Evolutionary conservation across 2,888 invertebrate genomes (phyloP), one percentile per base, ranked within the genome.

Genomic region (Anoplius nigerrimus): DNA sequence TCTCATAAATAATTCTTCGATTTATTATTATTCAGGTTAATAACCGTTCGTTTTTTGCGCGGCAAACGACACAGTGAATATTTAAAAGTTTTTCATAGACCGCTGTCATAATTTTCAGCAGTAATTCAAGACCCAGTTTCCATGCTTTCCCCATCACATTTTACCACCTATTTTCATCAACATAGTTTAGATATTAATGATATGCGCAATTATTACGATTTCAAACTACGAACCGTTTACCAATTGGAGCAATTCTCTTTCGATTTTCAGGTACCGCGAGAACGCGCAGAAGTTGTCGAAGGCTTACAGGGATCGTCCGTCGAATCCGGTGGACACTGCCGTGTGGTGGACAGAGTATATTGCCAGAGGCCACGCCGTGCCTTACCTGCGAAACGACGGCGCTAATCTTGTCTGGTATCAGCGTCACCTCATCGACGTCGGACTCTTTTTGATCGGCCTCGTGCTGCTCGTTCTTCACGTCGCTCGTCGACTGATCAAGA

Each of bases 281-380:
- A 91, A 90, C 54, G 90, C 91, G 21, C 76, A 89, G 71, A 88
- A 84, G 73, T 80, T 92, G 61, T 90, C 90, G 59, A 88, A 89
- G 53, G 89, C 91, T 69, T 92, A 91, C 84, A 86, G 90, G 45
- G 93, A 93, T 80, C 89, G 93, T 22, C 92, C 91, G 0, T 83
- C 91, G 80, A 89, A 90, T 16, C 91, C 93, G 0, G 76, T 93
- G 68, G 92, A 93, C 27, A 91, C 91, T 22, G 92, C 92, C 0
- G 87, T 92, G 0, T 93, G 92, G 86, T 93, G 93, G 93, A 90
- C 92, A 58, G 93, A 93, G 83, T 92, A 93, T 75, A 91, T 93
- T 0, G 85, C 92, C 6, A 90, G 92, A 45, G 92, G 92, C 76
- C 90, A 90, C 64, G 92, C 92, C 21, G 2, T 34, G 0, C 59